Evolutionary conservation across 2,797 vertebrate species (phyloP), one percentile per base, ranked within the genome.

Genomic region (Rhynchotus rufescens): DNA sequence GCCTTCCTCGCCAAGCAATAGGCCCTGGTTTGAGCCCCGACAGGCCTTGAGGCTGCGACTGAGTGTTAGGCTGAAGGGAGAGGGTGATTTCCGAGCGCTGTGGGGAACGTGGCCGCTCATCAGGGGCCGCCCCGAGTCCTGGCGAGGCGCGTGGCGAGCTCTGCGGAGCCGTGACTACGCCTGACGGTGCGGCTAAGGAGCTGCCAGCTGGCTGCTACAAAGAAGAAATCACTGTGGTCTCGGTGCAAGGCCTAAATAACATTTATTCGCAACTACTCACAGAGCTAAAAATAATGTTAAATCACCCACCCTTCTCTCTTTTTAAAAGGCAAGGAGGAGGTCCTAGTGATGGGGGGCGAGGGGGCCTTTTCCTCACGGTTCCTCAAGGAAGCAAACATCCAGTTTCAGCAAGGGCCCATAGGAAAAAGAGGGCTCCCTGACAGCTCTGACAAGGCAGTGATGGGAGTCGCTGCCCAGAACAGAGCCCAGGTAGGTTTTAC

Each of bases 281-380:
- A 69, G 26, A 89, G 20, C 45, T 92, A 91, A 95, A 95, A 92
- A 88, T 93, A 90, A 73, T 84, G 69, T 81, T 0, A 89, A 88
- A 57, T 69, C 34, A 26, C 42, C 19, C 42, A 88, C 25, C 2
- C 28, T 57, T 77, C 91, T 78, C 36, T 90, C 80, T 17, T 86
- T 89, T 80, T 69, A 87, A 95, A 93, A 68, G 15, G 64, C 67
- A 71, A 80, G 68, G 5, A 65, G 84, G 5, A 0, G 1, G 2
- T 60, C 19, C 34, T 75, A 17, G 52, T 66, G 20, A 51, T 23
- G 47, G 22, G 22, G 47, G 47, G 47, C 22, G 47, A 23, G 47
- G 47, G 21, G 22, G 22, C 22, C 47, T 23, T 49, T 81, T 94
- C 40, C 21, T 88, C 36, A 36, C 51, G 57, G 30, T 71, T 78